Base-by-base conservation (phyloP, 1,140 invertebrate species). In the Drosophila ficusphila region DNA sequence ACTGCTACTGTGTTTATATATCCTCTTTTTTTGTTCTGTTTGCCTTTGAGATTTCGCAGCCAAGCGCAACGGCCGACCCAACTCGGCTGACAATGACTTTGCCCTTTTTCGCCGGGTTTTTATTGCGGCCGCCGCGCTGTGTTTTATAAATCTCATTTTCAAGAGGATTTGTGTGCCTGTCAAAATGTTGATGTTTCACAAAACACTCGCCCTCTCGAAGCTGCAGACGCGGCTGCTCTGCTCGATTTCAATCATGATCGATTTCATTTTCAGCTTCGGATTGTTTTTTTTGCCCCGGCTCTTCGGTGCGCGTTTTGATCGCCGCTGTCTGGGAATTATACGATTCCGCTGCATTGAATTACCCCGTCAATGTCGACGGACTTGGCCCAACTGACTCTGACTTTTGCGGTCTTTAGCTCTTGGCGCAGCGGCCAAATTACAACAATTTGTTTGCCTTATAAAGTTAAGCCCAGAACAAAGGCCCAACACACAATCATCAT, bases 101-200 rank as follows among this genome's bases (percentile, higher is more conserved):
- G 81, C 72, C 62, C 69, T 86, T 86, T 82, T 83, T 82, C 21
- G 39, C 23, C n/a, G 31, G 25, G 47, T 44, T 58, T 54, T 58
- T 58, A 54, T 58, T 51, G 54, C 25, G 54, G 56, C 48, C 57
- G 57, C 68, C 49, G 38, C 76, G 65, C 53, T 76, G 77, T 88
- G 82, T 88, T 86, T 86, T 86, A 88, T 86, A 88, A 85, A 88
- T 82, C 82, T 71, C 74, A 88, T 88, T 88, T 64, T 88, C 77
- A 88, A 88, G 82, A 88, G 83, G 82, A 88, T 88, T 88, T 88
- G 82, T 88, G 77, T 78, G 82, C 69, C 82, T 88, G 82, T 88
- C 82, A 88, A 88, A 88, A 88, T 88, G 82, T 88, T 88, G 82
- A 88, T 88, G 82, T 88, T 88, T 82, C 82, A 88, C 83, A 86